Evolutionary conservation across 1,140 invertebrate species (phyloP).

Genomic region (Limonius californicus): DNA sequence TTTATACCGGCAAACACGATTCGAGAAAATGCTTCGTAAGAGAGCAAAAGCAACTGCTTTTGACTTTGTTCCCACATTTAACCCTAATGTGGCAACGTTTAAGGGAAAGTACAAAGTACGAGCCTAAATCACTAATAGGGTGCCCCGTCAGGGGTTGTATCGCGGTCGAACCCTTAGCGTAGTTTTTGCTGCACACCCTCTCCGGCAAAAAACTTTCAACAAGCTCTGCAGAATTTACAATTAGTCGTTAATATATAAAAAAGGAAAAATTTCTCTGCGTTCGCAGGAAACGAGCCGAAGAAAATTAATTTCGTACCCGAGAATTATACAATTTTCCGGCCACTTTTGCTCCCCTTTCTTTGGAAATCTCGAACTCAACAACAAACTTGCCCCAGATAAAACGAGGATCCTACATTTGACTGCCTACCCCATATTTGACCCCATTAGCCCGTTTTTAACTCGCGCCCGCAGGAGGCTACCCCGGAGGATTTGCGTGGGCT

Average conservation of each 20-base stretch:
- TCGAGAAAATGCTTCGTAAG: too few species aligned
- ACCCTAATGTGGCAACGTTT: not conserved
- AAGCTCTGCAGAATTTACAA: too few species aligned
- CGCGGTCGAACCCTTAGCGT: not conserved
- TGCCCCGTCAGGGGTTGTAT: not conserved
- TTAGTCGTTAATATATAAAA: too few species aligned
- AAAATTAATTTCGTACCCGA: too few species aligned
- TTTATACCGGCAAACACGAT: too few species aligned
- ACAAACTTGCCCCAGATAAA: slow-evolving; percentile 1
- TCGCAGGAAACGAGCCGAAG: too few species aligned
- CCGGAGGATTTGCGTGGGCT: too few species aligned
- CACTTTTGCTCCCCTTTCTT: too few species aligned
- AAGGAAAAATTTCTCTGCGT: too few species aligned
- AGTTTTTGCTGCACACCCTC: not conserved
- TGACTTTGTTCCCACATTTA: not conserved
- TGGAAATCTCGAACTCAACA: not conserved
- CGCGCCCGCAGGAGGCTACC: too few species aligned
- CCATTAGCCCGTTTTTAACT: not conserved
- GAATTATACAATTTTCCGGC: too few species aligned
- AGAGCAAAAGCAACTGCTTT: too few species aligned
- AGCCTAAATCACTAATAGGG: not conserved
- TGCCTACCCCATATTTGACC: slow-evolving; percentile 9
- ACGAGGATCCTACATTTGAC: slow-evolving; percentile 1
- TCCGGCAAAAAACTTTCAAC: not conserved
- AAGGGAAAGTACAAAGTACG: not conserved